Evolutionary conservation across 53 echinoderm and acorn worm genomes (phyloP).

Genomic region (Echinometra lucunter): DNA sequence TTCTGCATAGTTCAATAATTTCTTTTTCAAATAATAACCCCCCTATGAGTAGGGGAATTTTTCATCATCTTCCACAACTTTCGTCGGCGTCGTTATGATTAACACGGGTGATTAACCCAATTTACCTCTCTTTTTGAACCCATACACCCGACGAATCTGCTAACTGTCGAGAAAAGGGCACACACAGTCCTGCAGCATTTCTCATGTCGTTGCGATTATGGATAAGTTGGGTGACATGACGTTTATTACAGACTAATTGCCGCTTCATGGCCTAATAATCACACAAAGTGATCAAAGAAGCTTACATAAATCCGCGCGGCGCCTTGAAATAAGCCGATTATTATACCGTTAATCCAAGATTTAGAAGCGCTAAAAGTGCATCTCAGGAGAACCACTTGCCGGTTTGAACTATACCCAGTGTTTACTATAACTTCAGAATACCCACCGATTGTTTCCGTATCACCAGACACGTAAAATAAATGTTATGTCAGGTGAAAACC

Average conservation of each 20-base stretch:
- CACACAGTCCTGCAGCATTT: background rate
- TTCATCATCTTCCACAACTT: background rate
- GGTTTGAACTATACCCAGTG: background rate
- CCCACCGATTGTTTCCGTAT: background rate
- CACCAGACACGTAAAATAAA: background rate
- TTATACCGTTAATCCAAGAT: slow-evolving; percentile 11
- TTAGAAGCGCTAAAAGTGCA: slow-evolving; percentile 34
- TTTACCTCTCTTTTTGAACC: background rate
- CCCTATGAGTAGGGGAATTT: background rate
- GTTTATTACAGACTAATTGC: slow-evolving; percentile 51
- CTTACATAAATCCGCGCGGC: slow-evolving; percentile 25
- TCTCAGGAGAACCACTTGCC: background rate
- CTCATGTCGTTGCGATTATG: background rate
- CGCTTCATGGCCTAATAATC: slow-evolving; percentile 19
- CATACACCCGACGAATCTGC: background rate
- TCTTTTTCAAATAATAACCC: background rate
- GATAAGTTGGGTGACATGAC: background rate
- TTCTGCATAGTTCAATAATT: background rate
- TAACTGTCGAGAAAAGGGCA: background rate
- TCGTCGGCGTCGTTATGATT: background rate
- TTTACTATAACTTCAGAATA: background rate
- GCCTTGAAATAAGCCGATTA: slow-evolving; percentile 52
- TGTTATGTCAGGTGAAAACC: background rate
- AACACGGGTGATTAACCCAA: background rate
- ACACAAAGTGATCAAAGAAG: slow-evolving; percentile 17